Conservation (phyloP, 2,888 invertebrate genomes). For the Sesamia inferens region DNA sequence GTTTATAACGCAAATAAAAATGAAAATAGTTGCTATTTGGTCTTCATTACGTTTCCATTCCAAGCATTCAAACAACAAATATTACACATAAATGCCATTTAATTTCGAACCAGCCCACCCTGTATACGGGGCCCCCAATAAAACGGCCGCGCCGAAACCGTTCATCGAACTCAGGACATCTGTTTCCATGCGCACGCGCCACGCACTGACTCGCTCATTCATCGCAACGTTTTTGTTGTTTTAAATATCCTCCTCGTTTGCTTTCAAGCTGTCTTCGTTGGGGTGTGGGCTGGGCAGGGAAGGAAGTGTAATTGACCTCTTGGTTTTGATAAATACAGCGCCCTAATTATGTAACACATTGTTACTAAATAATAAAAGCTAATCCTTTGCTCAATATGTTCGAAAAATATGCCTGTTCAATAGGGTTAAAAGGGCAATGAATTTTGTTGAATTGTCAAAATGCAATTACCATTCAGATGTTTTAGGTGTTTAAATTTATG, state of each 20-base stretch:
- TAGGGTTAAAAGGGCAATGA: too few species aligned
- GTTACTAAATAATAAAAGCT: too few species aligned
- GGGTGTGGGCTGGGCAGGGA: constrained; percentile 4
- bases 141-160: constrained; percentile 75
- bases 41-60: not conserved
- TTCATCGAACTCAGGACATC: constrained; percentile 85
- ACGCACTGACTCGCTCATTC: constrained; percentile 74
- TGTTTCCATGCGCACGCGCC: constrained; percentile 71
- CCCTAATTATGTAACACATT: too few species aligned
- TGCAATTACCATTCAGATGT: too few species aligned
- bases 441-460: too few species aligned
- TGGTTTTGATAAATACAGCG: constrained; percentile 1
- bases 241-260: constrained; percentile 58
- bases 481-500: too few species aligned
- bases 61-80: not conserved
- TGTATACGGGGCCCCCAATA: constrained; percentile 69
- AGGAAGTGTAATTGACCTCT: not conserved
- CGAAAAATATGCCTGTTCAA: too few species aligned
- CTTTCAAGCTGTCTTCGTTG: constrained; percentile 30
- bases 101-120: constrained; percentile 61
- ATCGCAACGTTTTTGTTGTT: constrained; percentile 67
- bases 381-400: too few species aligned
- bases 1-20: not conserved
- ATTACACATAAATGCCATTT: constrained; percentile 16
- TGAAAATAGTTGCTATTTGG: not conserved